Conservation (phyloP, 2,113 vertebrate species). For the Aphyosemion australe region DNA sequence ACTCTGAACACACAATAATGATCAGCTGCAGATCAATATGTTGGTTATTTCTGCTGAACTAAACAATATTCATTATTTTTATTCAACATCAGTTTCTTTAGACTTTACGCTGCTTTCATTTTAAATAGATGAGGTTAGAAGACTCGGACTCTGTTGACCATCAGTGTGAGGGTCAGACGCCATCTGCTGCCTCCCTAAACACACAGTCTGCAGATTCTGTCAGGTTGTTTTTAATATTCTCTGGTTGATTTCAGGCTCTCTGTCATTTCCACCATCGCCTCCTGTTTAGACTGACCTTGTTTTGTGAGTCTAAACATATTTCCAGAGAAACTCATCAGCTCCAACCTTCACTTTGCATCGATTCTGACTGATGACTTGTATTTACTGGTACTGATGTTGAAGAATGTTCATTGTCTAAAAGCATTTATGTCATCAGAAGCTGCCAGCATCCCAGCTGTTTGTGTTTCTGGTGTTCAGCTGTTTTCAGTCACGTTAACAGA, state of each 20-base stretch:
- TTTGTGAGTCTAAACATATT: constrained; percentile 44
- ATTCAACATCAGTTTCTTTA: neutral
- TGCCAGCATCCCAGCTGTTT: constrained; percentile 14
- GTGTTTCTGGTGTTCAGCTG: constrained; percentile 18
- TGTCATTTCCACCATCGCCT: constrained; percentile 84
- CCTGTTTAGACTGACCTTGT: constrained; percentile 83
- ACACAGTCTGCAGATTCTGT: constrained; percentile 21
- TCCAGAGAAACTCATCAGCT: constrained; percentile 7
- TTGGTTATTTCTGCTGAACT: constrained; percentile 16
- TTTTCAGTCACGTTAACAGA: constrained; percentile 23
- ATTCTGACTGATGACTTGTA: constrained; percentile 36
- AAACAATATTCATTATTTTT: neutral
- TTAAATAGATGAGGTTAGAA: too few relatives aligned
- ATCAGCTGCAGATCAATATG: constrained; percentile 2
- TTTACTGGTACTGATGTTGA: constrained; percentile 39
- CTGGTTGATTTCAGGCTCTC: constrained; percentile 48
- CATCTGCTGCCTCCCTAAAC: constrained; percentile 13
- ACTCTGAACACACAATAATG: constrained; percentile 22
- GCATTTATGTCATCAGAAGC: constrained; percentile 30
- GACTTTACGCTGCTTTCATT: constrained; percentile 8
- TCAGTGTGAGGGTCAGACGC: constrained; percentile 22
- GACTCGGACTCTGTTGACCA: neutral
- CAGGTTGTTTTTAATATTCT: constrained; percentile 53
- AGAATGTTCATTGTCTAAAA: constrained; percentile 33
- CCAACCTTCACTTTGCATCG: constrained; percentile 20